These are phyloP conservation scores for Phortica variegata DNA, from an alignment of 1,140 invertebrate species.

Conservation along the genomic window DNA sequence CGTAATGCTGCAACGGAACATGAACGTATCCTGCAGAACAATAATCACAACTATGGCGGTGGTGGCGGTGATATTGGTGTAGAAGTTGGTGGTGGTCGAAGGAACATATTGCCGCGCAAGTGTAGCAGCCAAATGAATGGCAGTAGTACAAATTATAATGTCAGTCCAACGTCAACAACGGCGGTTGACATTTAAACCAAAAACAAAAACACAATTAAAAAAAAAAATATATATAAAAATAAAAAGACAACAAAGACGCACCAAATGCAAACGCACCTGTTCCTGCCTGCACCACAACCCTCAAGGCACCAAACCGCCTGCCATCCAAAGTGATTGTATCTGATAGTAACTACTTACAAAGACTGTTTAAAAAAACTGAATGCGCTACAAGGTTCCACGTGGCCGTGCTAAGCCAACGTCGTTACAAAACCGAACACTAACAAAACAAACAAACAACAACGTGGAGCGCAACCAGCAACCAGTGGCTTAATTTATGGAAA, in stretches of 20 bases:
- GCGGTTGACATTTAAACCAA: conserved; percentile 40
- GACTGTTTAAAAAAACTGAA: conserved; percentile 13
- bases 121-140: conserved; percentile 19
- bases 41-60: conserved; percentile 43
- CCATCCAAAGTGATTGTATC: conserved; percentile 17
- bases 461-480: neutral
- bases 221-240: conserved; percentile 16
- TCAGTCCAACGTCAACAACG: conserved; percentile 9
- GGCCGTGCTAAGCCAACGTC: conserved; percentile 22
- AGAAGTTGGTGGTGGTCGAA: neutral
- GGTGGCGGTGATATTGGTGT: conserved; percentile 17
- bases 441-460: no score
- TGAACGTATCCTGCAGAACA: conserved; percentile 40
- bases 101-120: conserved; percentile 24
- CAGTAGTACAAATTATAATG: no score
- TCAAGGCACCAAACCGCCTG: conserved; percentile 7
- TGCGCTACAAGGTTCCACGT: conserved; percentile 24
- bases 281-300: conserved; percentile 16
- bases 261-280: conserved; percentile 12
- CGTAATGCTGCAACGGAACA: conserved; percentile 22
- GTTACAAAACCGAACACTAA: no score
- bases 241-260: no score
- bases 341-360: conserved; percentile 2
- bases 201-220: conserved; percentile 17
- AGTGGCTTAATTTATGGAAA: neutral